Conservation (phyloP, 2,113 vertebrate genomes). For the Poecile atricapillus region DNA sequence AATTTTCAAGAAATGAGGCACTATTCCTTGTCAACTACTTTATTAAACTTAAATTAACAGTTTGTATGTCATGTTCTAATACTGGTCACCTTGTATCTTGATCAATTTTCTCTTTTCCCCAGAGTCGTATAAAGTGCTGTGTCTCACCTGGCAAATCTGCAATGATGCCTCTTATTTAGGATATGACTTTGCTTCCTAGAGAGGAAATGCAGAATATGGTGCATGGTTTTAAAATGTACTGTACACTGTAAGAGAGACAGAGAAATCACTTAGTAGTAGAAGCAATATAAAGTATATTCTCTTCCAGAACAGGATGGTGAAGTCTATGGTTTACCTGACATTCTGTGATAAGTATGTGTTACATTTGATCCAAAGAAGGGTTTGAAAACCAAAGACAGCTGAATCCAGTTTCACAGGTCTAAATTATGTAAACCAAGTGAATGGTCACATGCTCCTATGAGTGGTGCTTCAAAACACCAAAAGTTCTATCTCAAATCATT, state of each 20-base stretch:
- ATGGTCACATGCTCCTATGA: background rate
- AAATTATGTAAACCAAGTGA: background rate
- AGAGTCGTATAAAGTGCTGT: background rate
- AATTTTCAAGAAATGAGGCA: background rate
- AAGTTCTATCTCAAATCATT: background rate
- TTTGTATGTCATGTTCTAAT: background rate
- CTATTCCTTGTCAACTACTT: background rate
- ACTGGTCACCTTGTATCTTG: background rate
- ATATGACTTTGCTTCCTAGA: background rate
- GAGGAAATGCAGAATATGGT: background rate
- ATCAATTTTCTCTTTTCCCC: background rate
- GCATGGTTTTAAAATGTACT: background rate
- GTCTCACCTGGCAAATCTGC: background rate
- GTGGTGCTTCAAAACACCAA: background rate
- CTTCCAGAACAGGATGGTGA: background rate
- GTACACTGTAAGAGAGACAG: background rate
- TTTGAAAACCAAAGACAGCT: background rate
- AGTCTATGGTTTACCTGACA: background rate
- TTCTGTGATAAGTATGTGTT: background rate
- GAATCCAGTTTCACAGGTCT: background rate
- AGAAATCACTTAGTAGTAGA: background rate
- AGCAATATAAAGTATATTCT: background rate
- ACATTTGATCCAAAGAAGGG: background rate
- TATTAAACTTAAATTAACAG: background rate
- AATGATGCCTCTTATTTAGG: background rate